These are phyloP conservation scores for Acropternis orthonyx DNA, from an alignment of 2,797 vertebrate genomes.

Conservation along the genomic window DNA sequence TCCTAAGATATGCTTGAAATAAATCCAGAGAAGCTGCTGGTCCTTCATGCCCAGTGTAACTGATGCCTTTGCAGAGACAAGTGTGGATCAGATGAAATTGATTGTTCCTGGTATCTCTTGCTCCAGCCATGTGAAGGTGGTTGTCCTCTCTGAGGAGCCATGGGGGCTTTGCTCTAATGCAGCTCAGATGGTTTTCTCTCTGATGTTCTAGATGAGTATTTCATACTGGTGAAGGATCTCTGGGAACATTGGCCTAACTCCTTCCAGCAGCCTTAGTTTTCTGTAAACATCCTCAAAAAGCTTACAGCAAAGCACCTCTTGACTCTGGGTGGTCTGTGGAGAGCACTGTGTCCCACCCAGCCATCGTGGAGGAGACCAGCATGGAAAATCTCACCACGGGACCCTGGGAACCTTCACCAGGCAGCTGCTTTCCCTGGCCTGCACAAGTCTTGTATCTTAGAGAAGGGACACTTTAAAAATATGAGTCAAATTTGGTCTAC, in stretches of 20 bases:
- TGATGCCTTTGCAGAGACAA: background rate
- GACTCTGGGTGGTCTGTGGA: background rate
- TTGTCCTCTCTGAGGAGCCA: background rate
- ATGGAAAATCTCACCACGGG: background rate
- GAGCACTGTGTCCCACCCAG: background rate
- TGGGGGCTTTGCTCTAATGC: background rate
- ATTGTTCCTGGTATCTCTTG: background rate
- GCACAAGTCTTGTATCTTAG: background rate
- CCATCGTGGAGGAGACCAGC: fast-evolving
- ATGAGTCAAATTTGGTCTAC: background rate
- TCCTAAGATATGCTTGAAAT: background rate
- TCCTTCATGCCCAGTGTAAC: background rate
- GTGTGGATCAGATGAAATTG: background rate
- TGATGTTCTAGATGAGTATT: background rate
- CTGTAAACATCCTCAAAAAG: background rate
- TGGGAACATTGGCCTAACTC: background rate
- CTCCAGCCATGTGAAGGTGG: background rate
- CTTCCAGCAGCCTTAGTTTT: background rate
- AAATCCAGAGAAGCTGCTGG: background rate
- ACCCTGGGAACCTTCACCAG: background rate
- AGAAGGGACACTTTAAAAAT: background rate
- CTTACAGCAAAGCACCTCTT: background rate
- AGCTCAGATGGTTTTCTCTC: background rate
- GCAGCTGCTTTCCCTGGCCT: background rate
- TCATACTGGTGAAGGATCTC: background rate